phyloP scores from a whole-genome alignment of 2,797 vertebrate genomes.

The Cryptoblepharus egeriae region DNA sequence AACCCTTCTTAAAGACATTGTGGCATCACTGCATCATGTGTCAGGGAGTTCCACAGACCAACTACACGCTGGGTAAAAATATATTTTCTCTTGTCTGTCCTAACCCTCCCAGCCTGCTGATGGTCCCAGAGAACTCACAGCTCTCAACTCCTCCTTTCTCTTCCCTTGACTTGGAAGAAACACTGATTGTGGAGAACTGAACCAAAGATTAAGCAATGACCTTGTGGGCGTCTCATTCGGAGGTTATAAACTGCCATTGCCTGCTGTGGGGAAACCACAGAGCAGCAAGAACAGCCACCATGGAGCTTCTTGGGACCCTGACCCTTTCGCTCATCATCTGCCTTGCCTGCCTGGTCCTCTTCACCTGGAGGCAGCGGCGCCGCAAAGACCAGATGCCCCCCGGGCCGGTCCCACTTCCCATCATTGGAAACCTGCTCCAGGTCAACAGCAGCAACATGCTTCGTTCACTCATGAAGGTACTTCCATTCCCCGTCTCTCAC shows the following conservation, averaged over 20 bases:
- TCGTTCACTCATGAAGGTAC: conserved; percentile 32
- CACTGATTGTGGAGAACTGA: fast-evolving
- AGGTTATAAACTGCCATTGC: neutral
- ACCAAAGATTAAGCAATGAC: neutral
- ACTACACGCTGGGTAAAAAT: too few relatives aligned
- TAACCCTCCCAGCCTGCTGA: too few relatives aligned
- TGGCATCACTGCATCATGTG: too few relatives aligned
- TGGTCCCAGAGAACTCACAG: neutral
- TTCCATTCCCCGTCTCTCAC: too few relatives aligned
- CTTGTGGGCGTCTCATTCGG: fast-evolving
- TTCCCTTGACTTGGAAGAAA: neutral
- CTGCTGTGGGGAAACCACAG: too few relatives aligned
- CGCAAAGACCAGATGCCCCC: conserved; percentile 38
- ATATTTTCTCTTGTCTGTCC: too few relatives aligned
- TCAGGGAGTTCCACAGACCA: too few relatives aligned
- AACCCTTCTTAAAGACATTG: too few relatives aligned
- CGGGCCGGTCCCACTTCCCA: conserved; percentile 21
- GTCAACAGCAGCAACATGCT: neutral
- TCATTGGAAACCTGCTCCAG: conserved; percentile 44
- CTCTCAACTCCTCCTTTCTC: neutral
- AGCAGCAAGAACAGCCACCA: neutral
- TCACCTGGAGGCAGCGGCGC: neutral
- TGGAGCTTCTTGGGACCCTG: neutral
- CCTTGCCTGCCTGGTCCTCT: conserved; percentile 13
- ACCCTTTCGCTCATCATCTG: neutral